Conservation (phyloP, 2,888 invertebrate species). For the Dioctria rufipes region DNA sequence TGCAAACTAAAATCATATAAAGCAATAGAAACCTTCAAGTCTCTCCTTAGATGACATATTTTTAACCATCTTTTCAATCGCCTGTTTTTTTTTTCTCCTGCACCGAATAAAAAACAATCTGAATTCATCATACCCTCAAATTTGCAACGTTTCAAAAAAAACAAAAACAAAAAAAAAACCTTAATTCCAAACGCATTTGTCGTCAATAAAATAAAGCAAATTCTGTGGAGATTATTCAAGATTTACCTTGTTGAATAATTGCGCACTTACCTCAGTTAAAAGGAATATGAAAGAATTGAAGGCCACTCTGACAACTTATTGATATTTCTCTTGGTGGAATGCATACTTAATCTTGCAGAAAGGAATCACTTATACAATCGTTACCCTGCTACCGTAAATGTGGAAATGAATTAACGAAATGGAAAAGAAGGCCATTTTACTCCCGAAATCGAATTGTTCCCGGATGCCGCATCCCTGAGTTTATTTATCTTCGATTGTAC, state of each 20-base stretch:
- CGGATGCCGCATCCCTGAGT: background rate
- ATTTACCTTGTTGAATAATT: constrained; percentile 28
- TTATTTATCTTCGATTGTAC: constrained; percentile 12
- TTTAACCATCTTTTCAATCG: too few species aligned
- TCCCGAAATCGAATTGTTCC: constrained; percentile 36
- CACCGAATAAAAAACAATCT: too few species aligned
- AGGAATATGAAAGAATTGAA: background rate
- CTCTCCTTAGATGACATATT: too few species aligned
- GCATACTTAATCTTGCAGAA: constrained; percentile 36
- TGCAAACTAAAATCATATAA: too few species aligned
- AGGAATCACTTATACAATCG: constrained; percentile 17
- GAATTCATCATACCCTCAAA: too few species aligned
- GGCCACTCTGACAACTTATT: background rate
- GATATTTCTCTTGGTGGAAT: constrained; percentile 4
- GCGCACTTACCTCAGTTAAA: constrained; percentile 1
- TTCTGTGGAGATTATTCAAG: constrained; percentile 4
- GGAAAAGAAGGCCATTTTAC: constrained; percentile 32
- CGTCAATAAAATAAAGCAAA: constrained; percentile 20
- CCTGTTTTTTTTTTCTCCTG: too few species aligned
- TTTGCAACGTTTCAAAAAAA: background rate
- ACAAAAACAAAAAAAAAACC: too few species aligned
- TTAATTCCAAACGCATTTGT: background rate
- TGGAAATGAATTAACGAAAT: constrained; percentile 47
- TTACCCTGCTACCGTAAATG: constrained; percentile 17
- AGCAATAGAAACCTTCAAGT: too few species aligned